These are phyloP conservation scores for Cebidichthys violaceus DNA, from an alignment of 2,113 vertebrate genomes.

Conservation along the genomic window DNA sequence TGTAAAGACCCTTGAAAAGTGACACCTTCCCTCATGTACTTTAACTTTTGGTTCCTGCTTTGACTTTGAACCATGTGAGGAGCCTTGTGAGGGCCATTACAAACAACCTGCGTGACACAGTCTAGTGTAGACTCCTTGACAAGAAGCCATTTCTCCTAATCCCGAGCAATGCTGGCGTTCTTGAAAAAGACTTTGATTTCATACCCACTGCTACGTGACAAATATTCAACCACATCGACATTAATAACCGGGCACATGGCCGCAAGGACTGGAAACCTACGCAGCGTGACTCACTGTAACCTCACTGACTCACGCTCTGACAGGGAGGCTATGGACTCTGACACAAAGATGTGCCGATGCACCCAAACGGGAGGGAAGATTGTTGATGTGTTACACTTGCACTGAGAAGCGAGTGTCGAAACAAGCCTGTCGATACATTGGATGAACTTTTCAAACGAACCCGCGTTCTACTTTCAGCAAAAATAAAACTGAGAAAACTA, in stretches of 20 bases:
- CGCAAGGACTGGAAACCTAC: slow-evolving; percentile 29
- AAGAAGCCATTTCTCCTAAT: slow-evolving; percentile 1
- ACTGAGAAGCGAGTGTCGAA: background rate
- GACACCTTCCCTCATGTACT: slow-evolving; percentile 2
- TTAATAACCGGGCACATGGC: slow-evolving; percentile 17
- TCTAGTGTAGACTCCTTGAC: slow-evolving; percentile 10
- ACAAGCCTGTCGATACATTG: background rate
- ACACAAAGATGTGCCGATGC: background rate
- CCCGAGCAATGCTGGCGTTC: background rate
- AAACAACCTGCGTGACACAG: background rate
- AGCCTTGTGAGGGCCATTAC: slow-evolving; percentile 8
- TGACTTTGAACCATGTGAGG: slow-evolving; percentile 16
- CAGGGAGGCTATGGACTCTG: slow-evolving; percentile 7
- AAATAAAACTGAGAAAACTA: background rate
- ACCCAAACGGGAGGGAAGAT: background rate
- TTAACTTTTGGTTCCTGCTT: slow-evolving; percentile 29
- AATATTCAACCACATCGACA: background rate
- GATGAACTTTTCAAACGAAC: slow-evolving; percentile 5
- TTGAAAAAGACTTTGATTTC: slow-evolving; percentile 5
- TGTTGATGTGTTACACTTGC: background rate
- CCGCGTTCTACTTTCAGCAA: background rate
- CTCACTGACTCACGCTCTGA: slow-evolving; percentile 39
- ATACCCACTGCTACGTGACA: slow-evolving; percentile 12
- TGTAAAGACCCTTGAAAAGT: slow-evolving; percentile 16
- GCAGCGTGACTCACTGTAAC: slow-evolving; percentile 41